Conservation (phyloP, 2,888 invertebrate genomes). For the Drosophila helvetica region DNA sequence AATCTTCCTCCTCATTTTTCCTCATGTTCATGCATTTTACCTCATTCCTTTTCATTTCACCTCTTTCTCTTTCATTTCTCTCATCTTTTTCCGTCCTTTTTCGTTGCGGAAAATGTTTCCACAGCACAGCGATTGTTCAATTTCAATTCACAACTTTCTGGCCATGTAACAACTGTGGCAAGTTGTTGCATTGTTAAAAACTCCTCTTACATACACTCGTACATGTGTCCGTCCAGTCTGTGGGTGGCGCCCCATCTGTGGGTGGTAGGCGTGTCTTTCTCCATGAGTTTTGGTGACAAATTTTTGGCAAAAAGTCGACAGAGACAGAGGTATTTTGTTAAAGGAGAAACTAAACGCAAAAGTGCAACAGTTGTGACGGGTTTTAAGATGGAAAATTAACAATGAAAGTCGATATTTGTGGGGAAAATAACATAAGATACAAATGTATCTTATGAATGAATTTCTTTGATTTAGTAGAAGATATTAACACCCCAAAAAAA, state of each 20-base stretch:
- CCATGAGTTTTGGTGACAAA: neutral
- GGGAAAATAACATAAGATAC: too few relatives aligned
- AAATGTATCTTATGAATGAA: too few relatives aligned
- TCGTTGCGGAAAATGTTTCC: slow-evolving; percentile 23
- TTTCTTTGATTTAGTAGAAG: too few relatives aligned
- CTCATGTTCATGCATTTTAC: neutral
- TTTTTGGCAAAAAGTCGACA: neutral
- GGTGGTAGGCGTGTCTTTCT: slow-evolving; percentile 36
- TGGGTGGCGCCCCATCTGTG: slow-evolving; percentile 19
- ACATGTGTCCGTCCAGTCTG: slow-evolving; percentile 49
- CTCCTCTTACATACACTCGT: slow-evolving; percentile 28
- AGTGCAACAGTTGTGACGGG: neutral
- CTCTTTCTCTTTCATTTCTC: neutral
- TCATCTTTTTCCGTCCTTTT: slow-evolving; percentile 2
- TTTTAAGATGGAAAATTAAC: neutral
- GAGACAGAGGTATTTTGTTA: neutral
- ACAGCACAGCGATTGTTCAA: slow-evolving; percentile 55
- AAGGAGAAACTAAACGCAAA: neutral
- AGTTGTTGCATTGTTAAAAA: slow-evolving; percentile 70
- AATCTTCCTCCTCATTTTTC: neutral
- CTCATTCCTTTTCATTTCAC: slow-evolving; percentile 4
- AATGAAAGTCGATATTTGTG: neutral
- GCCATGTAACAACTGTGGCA: slow-evolving; percentile 68
- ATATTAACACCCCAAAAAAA: too few relatives aligned
- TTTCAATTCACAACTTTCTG: slow-evolving; percentile 72